Conservation (phyloP, 2,888 invertebrate species). For the Acanthosepion pharaonis region DNA sequence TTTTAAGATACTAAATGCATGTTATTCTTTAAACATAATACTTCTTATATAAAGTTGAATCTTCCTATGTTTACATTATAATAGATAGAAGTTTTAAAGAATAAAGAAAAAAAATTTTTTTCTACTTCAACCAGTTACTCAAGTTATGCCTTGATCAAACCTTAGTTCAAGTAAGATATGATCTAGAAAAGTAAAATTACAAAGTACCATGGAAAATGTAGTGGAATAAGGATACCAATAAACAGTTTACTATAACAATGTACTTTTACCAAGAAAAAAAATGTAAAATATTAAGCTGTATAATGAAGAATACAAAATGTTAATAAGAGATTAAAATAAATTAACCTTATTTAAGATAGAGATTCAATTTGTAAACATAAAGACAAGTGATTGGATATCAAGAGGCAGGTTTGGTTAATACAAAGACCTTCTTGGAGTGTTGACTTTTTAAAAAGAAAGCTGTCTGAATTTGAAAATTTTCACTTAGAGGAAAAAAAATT, state of each 20-base stretch:
- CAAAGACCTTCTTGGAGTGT: not conserved
- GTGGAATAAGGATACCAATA: not conserved
- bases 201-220: not conserved
- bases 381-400: not conserved
- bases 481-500: not conserved
- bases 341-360: not conserved
- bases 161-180: not conserved
- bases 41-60: not conserved
- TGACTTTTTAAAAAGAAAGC: not conserved
- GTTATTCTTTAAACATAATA: not conserved
- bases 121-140: not conserved
- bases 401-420: not conserved
- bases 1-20: not conserved
- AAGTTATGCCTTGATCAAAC: not conserved
- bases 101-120: not conserved
- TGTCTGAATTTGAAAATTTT: not conserved
- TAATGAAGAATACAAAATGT: not conserved
- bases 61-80: not conserved
- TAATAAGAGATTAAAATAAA: not conserved
- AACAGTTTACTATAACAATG: not conserved
- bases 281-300: not conserved
- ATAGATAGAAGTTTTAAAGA: not conserved
- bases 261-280: not conserved
- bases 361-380: too few species aligned
- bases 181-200: not conserved